Evolutionary conservation across 2,888 invertebrate genomes (phyloP).

Genomic region (Pseudanteris insignis): DNA sequence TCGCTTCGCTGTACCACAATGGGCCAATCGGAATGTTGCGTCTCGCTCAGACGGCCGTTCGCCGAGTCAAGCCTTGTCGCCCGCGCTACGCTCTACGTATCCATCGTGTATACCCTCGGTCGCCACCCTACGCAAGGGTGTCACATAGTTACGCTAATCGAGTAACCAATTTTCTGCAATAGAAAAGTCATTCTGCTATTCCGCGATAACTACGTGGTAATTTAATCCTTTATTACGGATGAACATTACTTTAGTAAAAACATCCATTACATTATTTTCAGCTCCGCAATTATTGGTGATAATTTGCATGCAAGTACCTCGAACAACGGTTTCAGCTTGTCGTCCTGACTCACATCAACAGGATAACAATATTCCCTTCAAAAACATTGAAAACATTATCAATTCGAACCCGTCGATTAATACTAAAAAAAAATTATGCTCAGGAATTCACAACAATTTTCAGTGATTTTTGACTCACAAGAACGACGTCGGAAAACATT

Average conservation of each 20-base stretch:
- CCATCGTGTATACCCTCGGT: constrained; percentile 34
- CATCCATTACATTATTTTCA: neutral
- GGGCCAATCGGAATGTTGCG: constrained; percentile 67
- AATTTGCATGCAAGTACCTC: too few species aligned
- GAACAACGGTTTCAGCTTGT: too few species aligned
- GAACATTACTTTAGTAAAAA: constrained; percentile 32
- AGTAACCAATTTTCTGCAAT: constrained; percentile 61
- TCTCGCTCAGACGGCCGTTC: constrained; percentile 57
- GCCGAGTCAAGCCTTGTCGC: constrained; percentile 41
- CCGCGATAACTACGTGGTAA: constrained; percentile 44
- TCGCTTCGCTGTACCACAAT: constrained; percentile 67
- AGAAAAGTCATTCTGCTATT: constrained; percentile 54
- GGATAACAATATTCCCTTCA: too few species aligned
- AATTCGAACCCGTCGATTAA: neutral
- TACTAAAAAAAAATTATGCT: too few species aligned
- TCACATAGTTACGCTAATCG: constrained; percentile 62
- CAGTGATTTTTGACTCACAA: too few species aligned
- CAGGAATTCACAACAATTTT: too few species aligned
- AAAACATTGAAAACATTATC: too few species aligned
- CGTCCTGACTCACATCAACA: too few species aligned
- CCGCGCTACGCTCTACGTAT: constrained; percentile 31
- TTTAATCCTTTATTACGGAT: constrained; percentile 43
- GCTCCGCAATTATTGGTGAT: too few species aligned
- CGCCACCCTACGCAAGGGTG: constrained; percentile 48
- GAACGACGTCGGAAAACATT: too few species aligned